Conservation (phyloP, 2,888 invertebrate species). For the Acanthoscelides obtectus region DNA sequence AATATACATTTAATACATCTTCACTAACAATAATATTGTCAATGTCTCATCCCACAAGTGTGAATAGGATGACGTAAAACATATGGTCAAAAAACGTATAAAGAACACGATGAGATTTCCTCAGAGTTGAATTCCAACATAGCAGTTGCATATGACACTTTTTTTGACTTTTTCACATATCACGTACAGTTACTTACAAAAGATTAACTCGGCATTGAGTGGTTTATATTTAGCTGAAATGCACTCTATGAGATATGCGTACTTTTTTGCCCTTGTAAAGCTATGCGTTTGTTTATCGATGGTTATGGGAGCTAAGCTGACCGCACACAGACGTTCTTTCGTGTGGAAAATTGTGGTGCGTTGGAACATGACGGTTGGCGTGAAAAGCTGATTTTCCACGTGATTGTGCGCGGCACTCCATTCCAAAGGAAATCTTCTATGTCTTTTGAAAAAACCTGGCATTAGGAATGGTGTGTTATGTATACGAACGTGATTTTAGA, state of each 20-base stretch:
- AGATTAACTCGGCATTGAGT: not conserved
- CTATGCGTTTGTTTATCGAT: too few species aligned
- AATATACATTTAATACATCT: constrained; percentile 10
- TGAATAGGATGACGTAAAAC: not conserved
- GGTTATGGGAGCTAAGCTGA: too few species aligned
- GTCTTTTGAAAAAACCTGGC: too few species aligned
- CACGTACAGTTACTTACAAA: not conserved
- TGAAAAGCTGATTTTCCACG: too few species aligned
- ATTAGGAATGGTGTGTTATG: too few species aligned
- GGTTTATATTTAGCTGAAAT: not conserved
- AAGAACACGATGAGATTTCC: not conserved
- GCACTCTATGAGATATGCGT: not conserved
- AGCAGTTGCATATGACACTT: not conserved
- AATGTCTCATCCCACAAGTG: constrained; percentile 10
- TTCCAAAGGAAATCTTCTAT: too few species aligned
- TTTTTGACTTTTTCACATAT: not conserved
- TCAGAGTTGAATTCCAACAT: not conserved
- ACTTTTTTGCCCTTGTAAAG: not conserved
- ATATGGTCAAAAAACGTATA: not conserved
- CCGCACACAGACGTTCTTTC: too few species aligned
- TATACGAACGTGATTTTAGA: too few species aligned
- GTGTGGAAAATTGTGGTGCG: too few species aligned
- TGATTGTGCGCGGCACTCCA: too few species aligned
- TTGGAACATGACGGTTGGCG: too few species aligned
- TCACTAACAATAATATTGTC: constrained; percentile 20